Conservation (phyloP, 2,797 vertebrate genomes). For the Microctenopoma steveboyesi region DNA sequence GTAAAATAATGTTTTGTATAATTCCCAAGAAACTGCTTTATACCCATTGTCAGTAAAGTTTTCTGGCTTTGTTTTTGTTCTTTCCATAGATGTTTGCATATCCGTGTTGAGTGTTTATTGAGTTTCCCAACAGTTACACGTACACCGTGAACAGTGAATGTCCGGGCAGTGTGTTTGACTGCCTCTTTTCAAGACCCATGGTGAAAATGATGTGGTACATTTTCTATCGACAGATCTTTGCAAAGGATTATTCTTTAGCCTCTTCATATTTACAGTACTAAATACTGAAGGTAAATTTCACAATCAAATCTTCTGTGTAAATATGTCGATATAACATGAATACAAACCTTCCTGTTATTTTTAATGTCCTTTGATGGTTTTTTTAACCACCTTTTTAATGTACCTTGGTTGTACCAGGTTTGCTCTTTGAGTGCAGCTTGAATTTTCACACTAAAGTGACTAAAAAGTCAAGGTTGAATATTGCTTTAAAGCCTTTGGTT, state of each 20-base stretch:
- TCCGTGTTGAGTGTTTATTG: constrained; percentile 39
- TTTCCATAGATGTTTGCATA: constrained; percentile 49
- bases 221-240: constrained; percentile 38
- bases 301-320: constrained; percentile 66
- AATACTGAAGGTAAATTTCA: constrained; percentile 51
- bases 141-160: constrained; percentile 52
- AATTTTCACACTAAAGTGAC: constrained; percentile 71
- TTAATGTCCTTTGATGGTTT: constrained; percentile 65
- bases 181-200: neutral
- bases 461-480: constrained; percentile 50
- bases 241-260: constrained; percentile 89
- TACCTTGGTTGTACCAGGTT: constrained; percentile 58
- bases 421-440: constrained; percentile 57
- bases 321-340: constrained; percentile 78
- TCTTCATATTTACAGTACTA: constrained; percentile 52
- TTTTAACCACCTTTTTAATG: constrained; percentile 32
- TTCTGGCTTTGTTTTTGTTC: constrained; percentile 51
- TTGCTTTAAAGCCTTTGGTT: constrained; percentile 37
- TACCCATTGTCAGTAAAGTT: constrained; percentile 68
- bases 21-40: constrained; percentile 65
- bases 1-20: constrained; percentile 69
- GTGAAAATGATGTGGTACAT: constrained; percentile 23
- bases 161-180: constrained; percentile 37
- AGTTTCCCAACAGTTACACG: constrained; percentile 27
- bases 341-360: constrained; percentile 80